Conservation (phyloP, 2,797 vertebrate genomes). For the Sebastes baramenuke region DNA sequence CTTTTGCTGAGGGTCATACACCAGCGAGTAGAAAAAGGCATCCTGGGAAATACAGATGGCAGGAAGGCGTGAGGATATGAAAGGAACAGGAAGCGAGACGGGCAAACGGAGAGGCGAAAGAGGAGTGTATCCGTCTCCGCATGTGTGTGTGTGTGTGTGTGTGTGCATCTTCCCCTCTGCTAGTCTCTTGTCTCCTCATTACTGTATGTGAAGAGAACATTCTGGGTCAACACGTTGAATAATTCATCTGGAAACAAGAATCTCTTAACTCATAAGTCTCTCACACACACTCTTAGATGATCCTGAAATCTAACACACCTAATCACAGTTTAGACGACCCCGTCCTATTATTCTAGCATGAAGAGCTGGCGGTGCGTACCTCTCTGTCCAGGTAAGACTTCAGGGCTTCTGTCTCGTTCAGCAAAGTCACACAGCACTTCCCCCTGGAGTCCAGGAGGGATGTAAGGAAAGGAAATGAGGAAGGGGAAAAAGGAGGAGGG, state of each 20-base stretch:
- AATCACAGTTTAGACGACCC: constrained; percentile 20
- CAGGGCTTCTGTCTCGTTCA: constrained; percentile 97
- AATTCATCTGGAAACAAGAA: constrained; percentile 78
- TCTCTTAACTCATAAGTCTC: constrained; percentile 67
- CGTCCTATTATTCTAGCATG: not conserved
- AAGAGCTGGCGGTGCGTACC: constrained; percentile 76
- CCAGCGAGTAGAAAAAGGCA: constrained; percentile 98
- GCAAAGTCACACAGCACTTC: constrained; percentile 97
- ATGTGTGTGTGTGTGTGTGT: not conserved
- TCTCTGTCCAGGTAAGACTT: constrained; percentile 97
- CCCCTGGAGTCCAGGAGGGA: constrained; percentile 82
- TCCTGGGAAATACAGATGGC: constrained; percentile 83
- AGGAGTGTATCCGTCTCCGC: not conserved
- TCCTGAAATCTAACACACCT: constrained; percentile 33
- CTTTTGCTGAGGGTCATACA: constrained; percentile 98
- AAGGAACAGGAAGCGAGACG: constrained; percentile 41
- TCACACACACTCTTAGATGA: constrained; percentile 19
- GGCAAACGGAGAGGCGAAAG: constrained; percentile 24
- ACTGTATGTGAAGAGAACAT: constrained; percentile 80
- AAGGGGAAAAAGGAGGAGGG: not conserved
- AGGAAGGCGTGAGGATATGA: constrained; percentile 42
- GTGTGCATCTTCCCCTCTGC: constrained; percentile 39
- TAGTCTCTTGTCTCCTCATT: constrained; percentile 81
- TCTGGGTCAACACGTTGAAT: constrained; percentile 85
- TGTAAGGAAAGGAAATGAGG: not conserved